A percentile compares a stretch with the other conserved stretches of the same genome.
Evolutionary conservation across 2,888 invertebrate species (phyloP).

Genomic region (Synanthedon formicaeformis): DNA sequence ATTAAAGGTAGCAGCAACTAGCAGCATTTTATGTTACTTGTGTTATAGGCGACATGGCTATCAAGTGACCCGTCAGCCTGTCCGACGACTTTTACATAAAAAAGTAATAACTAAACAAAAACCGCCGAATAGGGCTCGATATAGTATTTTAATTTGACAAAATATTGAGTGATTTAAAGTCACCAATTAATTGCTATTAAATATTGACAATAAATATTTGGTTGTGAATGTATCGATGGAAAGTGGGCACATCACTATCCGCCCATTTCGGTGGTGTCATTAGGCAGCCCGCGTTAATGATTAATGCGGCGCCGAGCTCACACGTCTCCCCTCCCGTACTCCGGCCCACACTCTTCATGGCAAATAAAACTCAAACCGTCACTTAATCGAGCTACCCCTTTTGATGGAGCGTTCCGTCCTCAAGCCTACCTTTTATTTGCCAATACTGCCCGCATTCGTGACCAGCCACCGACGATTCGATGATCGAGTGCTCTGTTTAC

Average conservation of each 20-base stretch:
- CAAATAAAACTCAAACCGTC: conserved; percentile 64
- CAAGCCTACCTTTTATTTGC: conserved; percentile 37
- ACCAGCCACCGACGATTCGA: conserved; percentile 27
- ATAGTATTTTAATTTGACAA: too few species aligned
- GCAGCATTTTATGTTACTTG: too few species aligned
- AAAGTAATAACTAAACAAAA: too few species aligned
- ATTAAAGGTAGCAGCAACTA: too few species aligned
- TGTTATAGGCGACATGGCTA: too few species aligned
- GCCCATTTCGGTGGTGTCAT: conserved; percentile 67
- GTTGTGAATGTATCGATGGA: conserved; percentile 17
- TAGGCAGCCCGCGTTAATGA: conserved; percentile 68
- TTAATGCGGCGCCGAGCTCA: conserved; percentile 64
- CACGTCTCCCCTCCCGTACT: conserved; percentile 30
- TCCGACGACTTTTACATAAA: too few species aligned
- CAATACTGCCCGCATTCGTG: conserved; percentile 26
- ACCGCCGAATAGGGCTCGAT: too few species aligned
- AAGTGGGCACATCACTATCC: conserved; percentile 33
- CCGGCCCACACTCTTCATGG: conserved; percentile 21
- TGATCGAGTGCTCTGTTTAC: conserved; percentile 37
- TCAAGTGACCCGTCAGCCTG: too few species aligned
- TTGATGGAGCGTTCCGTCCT: conserved; percentile 56
- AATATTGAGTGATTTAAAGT: too few species aligned
- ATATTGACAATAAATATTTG: too few species aligned
- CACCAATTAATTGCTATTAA: too few species aligned
- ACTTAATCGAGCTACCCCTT: conserved; percentile 67